Percentiles rank a stretch among this genome's conserved stretches.
Conservation (phyloP, 2,113 vertebrate species). For the Puma concolor region DNA sequence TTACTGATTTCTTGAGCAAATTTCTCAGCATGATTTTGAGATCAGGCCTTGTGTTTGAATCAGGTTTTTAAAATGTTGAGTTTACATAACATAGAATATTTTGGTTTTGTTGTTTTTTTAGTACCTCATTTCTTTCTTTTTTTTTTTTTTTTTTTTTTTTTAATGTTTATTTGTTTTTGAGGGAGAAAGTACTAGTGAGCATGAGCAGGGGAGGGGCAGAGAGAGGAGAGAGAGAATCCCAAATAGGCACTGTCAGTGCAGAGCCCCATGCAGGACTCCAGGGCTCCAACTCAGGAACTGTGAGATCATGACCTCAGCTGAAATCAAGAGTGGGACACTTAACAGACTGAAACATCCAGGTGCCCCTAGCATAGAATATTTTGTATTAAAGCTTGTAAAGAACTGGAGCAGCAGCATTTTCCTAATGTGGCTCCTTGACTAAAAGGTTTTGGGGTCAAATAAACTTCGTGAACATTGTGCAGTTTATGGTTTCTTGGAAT, state of each 20-base stretch:
- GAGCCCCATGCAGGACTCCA: no score
- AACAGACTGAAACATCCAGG: no score
- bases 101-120: background rate
- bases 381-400: conserved; percentile 31
- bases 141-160: no score
- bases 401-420: conserved; percentile 19
- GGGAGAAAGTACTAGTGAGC: no score
- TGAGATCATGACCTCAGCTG: no score
- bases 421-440: background rate
- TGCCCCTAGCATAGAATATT: background rate
- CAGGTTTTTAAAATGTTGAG: conserved; percentile 23
- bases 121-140: no score
- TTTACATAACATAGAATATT: conserved; percentile 13
- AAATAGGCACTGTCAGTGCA: no score
- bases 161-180: no score
- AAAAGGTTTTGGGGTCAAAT: background rate
- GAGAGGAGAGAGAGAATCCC: no score
- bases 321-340: no score
- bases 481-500: background rate
- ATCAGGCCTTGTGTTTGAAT: conserved; percentile 26
- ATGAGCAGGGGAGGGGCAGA: no score
- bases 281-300: no score
- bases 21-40: conserved; percentile 40
- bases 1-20: conserved; percentile 11
- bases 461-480: conserved; percentile 11